Evolutionary conservation across 2,888 invertebrate species (phyloP), one percentile per base, ranked within the genome.

Genomic region (Chaetoderma sp.): DNA sequence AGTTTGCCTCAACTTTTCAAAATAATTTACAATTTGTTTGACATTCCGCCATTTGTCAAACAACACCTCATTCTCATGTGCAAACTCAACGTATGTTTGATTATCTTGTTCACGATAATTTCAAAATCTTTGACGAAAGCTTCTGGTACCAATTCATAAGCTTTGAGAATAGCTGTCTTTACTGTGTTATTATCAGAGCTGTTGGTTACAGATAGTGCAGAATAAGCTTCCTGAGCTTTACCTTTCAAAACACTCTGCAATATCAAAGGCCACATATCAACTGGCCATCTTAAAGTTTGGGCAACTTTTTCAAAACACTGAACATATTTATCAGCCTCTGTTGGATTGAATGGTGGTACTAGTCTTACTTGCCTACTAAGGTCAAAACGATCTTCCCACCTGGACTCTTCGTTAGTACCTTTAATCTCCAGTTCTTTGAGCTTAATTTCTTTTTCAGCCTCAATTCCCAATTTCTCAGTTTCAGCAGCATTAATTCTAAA

Each of bases 101-200:
- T 33, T 36, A 10, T 63, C 52, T 27, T 18, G 27, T 45, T 66
- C 69, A n/a, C 42, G 21, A 10, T 36, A 63, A 33, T 47, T 52
- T 57, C 72, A 28, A 57, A 72, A 71, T 49, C 63, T 66, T 27
- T 68, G 66, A n/a, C 72, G 10, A 55, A 73, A 0, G 67, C 73
- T 33, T 67, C 65, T 18, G 71, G 69, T 1, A 71, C 67, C 5
- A 69, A 47, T 32, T 69, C 70, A 65, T 68, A 73, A 13, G 67
- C 71, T 33, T 72, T 66, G 6, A 67, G 25, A 49, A 71, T 60
- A 18, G 10, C 25, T 28, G 47, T n/a, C n/a, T 71, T 68, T 1
- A 72, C 61, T 18, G 5, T 8, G 13, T 65, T 60, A 68, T 70
- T 68, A 60, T 71, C 45, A n/a, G 55, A 13, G 23, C 50, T 39